These are phyloP conservation scores for Drosophila nasuta DNA, from an alignment of 1,140 invertebrate genomes.

Conservation along the genomic window DNA sequence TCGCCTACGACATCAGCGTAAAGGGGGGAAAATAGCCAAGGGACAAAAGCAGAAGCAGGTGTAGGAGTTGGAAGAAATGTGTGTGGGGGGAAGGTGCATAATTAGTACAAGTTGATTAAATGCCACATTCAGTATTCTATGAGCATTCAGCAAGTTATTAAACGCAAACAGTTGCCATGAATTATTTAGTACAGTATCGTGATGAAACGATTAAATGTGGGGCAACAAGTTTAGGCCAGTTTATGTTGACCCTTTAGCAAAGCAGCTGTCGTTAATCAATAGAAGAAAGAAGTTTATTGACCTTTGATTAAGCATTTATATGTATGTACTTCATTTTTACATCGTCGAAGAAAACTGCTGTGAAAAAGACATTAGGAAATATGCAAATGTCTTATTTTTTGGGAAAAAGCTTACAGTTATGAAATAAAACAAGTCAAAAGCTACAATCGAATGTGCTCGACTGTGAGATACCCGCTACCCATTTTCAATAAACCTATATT, in stretches of 20 bases:
- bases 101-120: slow-evolving; percentile 38
- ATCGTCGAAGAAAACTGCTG: too few relatives aligned
- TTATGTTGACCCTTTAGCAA: neutral
- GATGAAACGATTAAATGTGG: neutral
- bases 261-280: too few relatives aligned
- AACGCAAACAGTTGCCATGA: neutral
- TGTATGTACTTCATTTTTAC: too few relatives aligned
- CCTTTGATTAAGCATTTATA: too few relatives aligned
- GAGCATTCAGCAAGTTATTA: slow-evolving; percentile 9
- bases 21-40: neutral
- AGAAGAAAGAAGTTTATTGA: neutral
- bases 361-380: too few relatives aligned
- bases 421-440: too few relatives aligned
- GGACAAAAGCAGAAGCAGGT: neutral
- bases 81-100: slow-evolving; percentile 5
- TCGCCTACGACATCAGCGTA: neutral
- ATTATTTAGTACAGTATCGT: neutral
- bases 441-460: too few relatives aligned
- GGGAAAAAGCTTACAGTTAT: too few relatives aligned
- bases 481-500: too few relatives aligned
- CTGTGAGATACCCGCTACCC: too few relatives aligned
- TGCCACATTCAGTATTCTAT: slow-evolving; percentile 18
- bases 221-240: neutral
- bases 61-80: neutral
- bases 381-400: too few relatives aligned